Conservation (phyloP, 2,113 vertebrate genomes). For the Cinclus mexicanus region DNA sequence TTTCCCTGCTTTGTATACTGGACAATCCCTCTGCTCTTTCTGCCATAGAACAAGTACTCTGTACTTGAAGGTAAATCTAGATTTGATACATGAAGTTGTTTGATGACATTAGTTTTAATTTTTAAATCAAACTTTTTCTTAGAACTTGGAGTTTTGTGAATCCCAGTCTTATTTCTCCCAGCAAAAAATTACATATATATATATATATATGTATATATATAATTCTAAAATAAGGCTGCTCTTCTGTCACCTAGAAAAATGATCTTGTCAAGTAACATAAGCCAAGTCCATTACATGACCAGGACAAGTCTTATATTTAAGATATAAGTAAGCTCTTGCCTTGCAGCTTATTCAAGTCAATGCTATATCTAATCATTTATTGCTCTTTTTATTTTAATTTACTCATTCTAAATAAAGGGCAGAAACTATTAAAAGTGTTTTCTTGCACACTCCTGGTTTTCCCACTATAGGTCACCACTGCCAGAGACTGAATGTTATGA, state of each 20-base stretch:
- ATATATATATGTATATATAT: no score
- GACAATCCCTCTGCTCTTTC: background rate
- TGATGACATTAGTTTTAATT: background rate
- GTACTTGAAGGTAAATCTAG: background rate
- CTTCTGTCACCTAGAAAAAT: background rate
- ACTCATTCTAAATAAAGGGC: background rate
- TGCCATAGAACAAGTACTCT: background rate
- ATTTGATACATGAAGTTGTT: background rate
- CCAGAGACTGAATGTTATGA: background rate
- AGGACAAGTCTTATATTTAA: background rate
- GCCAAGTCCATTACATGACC: background rate
- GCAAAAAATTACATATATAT: background rate
- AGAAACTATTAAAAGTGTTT: background rate
- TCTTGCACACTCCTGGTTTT: background rate
- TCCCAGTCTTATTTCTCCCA: background rate
- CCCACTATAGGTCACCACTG: background rate
- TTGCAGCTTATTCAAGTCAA: background rate
- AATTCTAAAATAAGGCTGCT: background rate
- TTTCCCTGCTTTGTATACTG: background rate
- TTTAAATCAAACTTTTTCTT: background rate
- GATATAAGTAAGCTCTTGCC: background rate
- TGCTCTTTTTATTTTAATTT: background rate
- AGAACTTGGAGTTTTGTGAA: background rate
- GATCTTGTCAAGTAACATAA: background rate
- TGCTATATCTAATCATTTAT: background rate